Conservation (phyloP, 2,797 vertebrate species). For the Myotis vivesi region DNA sequence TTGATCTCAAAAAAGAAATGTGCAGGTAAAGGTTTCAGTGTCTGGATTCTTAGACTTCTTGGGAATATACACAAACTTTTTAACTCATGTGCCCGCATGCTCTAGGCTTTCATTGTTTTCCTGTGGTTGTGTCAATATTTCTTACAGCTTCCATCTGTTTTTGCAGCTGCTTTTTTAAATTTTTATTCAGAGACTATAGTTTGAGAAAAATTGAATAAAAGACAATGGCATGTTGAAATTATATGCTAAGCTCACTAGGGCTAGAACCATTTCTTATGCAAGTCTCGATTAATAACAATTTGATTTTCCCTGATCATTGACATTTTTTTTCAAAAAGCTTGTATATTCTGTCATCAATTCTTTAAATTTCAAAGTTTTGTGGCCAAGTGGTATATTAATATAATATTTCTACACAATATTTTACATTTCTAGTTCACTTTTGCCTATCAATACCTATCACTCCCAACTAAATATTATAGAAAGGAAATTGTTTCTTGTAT, state of each 20-base stretch:
- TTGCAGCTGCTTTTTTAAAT: not conserved
- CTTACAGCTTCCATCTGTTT: not conserved
- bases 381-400: not conserved
- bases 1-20: not conserved
- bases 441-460: not conserved
- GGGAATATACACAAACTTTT: not conserved
- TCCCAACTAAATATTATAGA: not conserved
- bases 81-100: not conserved
- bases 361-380: constrained; percentile 24
- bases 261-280: not conserved
- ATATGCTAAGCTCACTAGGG: not conserved
- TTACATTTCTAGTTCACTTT: not conserved
- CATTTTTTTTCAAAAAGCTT: not conserved
- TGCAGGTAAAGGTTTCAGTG: not conserved
- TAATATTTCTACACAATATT: not conserved
- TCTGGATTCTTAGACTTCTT: not conserved
- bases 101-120: not conserved
- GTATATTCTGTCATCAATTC: not conserved
- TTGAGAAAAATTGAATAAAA: not conserved
- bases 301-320: not conserved
- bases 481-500: not conserved
- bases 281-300: not conserved
- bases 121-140: not conserved
- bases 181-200: not conserved
- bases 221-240: not conserved